phyloP scores from a whole-genome alignment of 1,140 invertebrate genomes.

The Pogonognathellus flavescens region DNA sequence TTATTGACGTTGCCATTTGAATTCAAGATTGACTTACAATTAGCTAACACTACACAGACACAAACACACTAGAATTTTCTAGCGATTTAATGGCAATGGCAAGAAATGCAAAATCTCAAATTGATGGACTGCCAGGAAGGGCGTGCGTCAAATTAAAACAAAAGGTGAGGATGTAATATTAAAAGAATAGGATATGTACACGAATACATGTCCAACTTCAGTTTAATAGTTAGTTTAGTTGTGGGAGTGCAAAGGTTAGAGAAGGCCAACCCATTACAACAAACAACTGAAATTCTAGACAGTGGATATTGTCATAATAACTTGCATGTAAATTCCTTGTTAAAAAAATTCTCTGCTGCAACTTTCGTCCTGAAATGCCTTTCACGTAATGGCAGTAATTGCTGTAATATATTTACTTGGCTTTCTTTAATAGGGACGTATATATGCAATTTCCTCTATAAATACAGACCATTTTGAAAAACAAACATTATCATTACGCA shows the following conservation, averaged over 20 bases:
- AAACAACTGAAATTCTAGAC: constrained; percentile 30
- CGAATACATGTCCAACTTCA: not conserved
- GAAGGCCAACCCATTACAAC: constrained; percentile 5
- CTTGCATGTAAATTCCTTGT: not conserved
- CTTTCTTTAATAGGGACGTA: constrained; percentile 29
- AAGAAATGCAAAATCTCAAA: constrained; percentile 18
- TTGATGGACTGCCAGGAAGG: constrained; percentile 38
- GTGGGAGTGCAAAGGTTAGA: constrained; percentile 35
- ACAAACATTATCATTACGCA: constrained; percentile 30
- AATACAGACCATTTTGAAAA: constrained; percentile 33
- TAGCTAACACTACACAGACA: not conserved
- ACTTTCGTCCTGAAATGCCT: not conserved
- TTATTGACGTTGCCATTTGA: constrained; percentile 16
- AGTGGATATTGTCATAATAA: not conserved
- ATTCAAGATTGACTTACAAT: constrained; percentile 24
- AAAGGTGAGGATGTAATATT: constrained; percentile 32
- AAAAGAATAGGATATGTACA: not conserved
- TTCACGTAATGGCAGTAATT: constrained; percentile 34
- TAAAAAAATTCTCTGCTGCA: not conserved
- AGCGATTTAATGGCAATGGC: not conserved
- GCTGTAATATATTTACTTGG: not conserved
- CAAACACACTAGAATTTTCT: not conserved
- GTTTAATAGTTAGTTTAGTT: not conserved
- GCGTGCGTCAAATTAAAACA: constrained; percentile 36
- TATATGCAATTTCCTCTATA: constrained; percentile 39